Conservation (phyloP, 1,140 invertebrate species). For the Magallana angulata region DNA sequence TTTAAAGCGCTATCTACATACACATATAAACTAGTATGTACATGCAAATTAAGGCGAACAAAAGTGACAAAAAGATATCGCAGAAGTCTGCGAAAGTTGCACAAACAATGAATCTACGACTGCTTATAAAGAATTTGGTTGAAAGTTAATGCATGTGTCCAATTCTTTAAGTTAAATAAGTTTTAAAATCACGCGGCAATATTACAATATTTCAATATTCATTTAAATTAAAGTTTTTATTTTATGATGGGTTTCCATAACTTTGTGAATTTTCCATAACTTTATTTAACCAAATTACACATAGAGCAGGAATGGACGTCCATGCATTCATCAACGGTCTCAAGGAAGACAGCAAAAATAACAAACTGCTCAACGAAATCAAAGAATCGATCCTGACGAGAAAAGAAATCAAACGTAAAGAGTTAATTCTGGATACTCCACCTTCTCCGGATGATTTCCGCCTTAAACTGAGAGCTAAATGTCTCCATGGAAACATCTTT, state of each 20-base stretch:
- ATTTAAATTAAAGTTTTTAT: not conserved
- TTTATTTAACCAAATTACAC: not conserved
- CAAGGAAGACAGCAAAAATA: conserved; percentile 10
- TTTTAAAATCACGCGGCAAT: not conserved
- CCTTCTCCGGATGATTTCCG: not conserved
- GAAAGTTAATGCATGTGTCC: not conserved
- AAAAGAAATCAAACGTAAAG: not conserved
- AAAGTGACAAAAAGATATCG: not conserved
- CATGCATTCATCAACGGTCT: conserved; percentile 32
- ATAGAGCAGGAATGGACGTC: not conserved
- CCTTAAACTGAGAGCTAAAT: conserved; percentile 19
- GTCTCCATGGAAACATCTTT: conserved; percentile 38
- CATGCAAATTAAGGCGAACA: not conserved
- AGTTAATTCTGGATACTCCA: conserved; percentile 5
- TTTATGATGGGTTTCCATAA: not conserved
- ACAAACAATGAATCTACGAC: too few species aligned
- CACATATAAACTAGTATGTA: conserved; percentile 12
- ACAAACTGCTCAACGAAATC: not conserved
- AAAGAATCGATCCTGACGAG: not conserved
- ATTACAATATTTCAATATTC: not conserved
- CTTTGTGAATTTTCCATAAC: not conserved
- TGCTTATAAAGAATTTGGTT: not conserved
- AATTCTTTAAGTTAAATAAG: not conserved
- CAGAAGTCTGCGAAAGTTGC: too few species aligned
- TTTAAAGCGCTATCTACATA: not conserved